Base-by-base conservation (phyloP, 1,140 invertebrate species). In the Scaptomyza graminum region DNA sequence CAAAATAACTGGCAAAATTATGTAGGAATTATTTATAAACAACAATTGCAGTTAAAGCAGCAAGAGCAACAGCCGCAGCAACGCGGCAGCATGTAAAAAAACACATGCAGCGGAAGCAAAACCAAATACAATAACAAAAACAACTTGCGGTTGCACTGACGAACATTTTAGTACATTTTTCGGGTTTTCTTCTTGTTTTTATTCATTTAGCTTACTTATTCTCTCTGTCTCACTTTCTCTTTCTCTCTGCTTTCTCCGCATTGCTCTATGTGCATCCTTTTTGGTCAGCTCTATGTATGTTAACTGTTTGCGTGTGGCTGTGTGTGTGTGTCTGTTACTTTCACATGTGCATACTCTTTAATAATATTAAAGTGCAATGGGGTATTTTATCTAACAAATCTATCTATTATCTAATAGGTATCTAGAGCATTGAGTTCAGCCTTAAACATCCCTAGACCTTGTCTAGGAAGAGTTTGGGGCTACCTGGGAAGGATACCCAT, bases 11-110 rank as follows among this genome's bases (percentile, higher is more conserved):
- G 61, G 15, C 34, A n/a, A 43, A 52, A 63, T 47, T 49, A 47
- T 46, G 12, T 65, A 59, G 66, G 62, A 66, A 71, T 57, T 66
- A 71, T 73, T 73, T 67, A 70, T 73, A 67, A 73, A 73, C 61
- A 73, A 44, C 59, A 50, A 15, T 15, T 13, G 44, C 37, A 51
- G 11, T 28, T 22, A n/a, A 65, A 56, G 31, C 31, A 34, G 31
- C 31, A 34, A 9, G 6, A n/a, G 15, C 15, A 54, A 12, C 16
- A 7, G 37, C 43, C 39, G 43, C 46, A n/a, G n/a, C n/a, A n/a
- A n/a, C n/a, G n/a, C n/a, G n/a, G n/a, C n/a, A n/a, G n/a, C 54
- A 56, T 54, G 25, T 54, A 47, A 55, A 56, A 22, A 22, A 22
- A 34, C 34, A 28, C 28, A 28, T n/a, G 37, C 37, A 41, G 8